Base-by-base conservation (phyloP, 2,888 invertebrate genomes). In the Prenolepis imparis region DNA sequence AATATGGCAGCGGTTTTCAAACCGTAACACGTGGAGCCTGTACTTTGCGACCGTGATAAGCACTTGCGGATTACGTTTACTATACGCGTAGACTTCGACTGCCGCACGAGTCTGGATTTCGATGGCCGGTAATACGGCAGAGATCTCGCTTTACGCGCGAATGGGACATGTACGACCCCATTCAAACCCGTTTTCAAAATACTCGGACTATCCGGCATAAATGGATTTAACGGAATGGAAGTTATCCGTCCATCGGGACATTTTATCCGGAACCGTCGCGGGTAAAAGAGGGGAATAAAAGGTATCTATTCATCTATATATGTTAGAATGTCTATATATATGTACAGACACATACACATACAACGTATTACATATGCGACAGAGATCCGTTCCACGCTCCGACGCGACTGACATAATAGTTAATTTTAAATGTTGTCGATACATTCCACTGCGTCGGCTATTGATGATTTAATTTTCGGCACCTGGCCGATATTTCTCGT, bases 211-310 rank as follows among this genome's bases (percentile, higher is more conserved):
- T 41, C 61, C 73, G 70, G 66, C 75, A 72, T 83, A 89, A 89
- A 87, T 84, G 83, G 83, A 74, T 86, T 90, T 82, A 84, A 80
- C 86, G 84, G 82, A 83, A 85, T 87, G 85, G 85, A 88, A 85
- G 85, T 90, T 90, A 90, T 86, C 64, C 73, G 55, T 32, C 74
- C 68, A 44, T 21, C 32, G 63, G 36, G 63, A 61, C 68, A 36
- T 41, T 82, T 70, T 61, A 63, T 61, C 83, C 61, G 52, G 21
- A 41, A 64, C 36, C 32, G 61, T 44, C 36, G 36, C 70, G 21
- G 8, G 48, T 5, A 36, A n/a, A 52, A 52, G n/a, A n/a, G 48
- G n/a, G 59, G 5, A 59, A 72, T 72, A 21, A 80, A 80, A 61
- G 59, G 32, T 52, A n/a, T 61, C 36, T 59, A 36, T 28, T 41